Evolutionary conservation across 2,888 invertebrate species (phyloP).

Genomic region (Andrena hattorfiana): DNA sequence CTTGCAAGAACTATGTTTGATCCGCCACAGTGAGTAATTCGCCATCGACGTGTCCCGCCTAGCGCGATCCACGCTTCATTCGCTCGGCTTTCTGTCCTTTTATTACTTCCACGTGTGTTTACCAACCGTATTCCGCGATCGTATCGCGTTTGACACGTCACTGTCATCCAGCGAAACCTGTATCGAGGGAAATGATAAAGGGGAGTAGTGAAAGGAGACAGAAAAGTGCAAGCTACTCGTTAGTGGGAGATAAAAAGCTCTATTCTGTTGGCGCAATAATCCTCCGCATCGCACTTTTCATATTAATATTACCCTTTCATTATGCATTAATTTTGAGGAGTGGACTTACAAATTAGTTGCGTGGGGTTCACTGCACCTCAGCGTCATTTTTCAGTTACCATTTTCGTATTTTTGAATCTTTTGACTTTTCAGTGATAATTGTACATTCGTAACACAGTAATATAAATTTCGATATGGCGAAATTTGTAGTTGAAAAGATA

Average conservation of each 20-base stretch:
- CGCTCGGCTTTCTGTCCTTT: constrained; percentile 21
- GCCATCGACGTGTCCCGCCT: constrained; percentile 52
- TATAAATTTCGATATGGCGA: no score
- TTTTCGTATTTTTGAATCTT: no score
- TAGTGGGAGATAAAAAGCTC: neutral
- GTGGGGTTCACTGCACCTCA: no score
- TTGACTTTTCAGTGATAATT: no score
- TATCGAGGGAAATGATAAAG: neutral
- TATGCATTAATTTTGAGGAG: no score
- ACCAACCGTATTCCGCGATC: constrained; percentile 24
- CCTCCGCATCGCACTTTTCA: no score
- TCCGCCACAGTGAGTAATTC: constrained; percentile 67
- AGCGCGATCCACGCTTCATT: constrained; percentile 60
- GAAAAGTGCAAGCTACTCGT: neutral
- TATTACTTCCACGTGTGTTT: constrained; percentile 47
- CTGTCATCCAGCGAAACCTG: neutral
- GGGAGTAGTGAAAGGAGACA: neutral
- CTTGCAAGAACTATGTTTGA: constrained; percentile 65
- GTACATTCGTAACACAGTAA: no score
- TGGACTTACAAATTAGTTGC: no score
- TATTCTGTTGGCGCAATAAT: no score
- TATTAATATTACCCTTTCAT: no score
- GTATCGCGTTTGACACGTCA: constrained; percentile 13
- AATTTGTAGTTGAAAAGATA: no score
- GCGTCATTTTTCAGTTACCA: no score